These are phyloP conservation scores for Aspidiotus rigidus DNA, from an alignment of 2,888 invertebrate genomes.

Conservation along the genomic window DNA sequence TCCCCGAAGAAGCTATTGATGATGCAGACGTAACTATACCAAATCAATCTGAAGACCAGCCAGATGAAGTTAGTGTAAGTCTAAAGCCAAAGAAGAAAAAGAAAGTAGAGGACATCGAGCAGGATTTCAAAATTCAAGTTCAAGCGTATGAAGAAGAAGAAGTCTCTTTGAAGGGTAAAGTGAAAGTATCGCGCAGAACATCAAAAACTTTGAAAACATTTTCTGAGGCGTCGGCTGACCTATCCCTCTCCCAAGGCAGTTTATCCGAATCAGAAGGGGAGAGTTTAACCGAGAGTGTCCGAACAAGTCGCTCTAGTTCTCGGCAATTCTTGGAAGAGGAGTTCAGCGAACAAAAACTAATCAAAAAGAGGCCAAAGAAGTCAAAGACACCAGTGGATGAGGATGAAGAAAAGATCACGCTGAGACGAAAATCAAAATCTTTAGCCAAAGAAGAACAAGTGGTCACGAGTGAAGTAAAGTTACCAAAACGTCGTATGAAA, in stretches of 20 bases:
- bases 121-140: conserved; percentile 77
- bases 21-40: neutral
- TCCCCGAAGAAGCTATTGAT: neutral
- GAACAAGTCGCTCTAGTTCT: conserved; percentile 19
- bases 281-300: conserved; percentile 7
- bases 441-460: conserved; percentile 3
- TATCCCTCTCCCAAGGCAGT: neutral
- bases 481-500: conserved; percentile 40
- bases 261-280: conserved; percentile 5
- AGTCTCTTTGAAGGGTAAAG: conserved; percentile 74
- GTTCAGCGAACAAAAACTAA: conserved; percentile 7
- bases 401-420: conserved; percentile 9
- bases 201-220: neutral
- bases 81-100: conserved; percentile 53
- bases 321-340: conserved; percentile 13
- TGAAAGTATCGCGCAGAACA: conserved; percentile 48
- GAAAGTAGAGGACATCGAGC: conserved; percentile 78
- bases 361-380: conserved; percentile 8
- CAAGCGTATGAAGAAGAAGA: conserved; percentile 82
- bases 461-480: conserved; percentile 12
- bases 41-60: conserved; percentile 40
- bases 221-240: neutral
- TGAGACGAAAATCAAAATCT: conserved; percentile 28
- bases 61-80: conserved; percentile 40
- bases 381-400: conserved; percentile 3